Conservation (phyloP, 2,797 vertebrate species). For the Sebastes vulpes region DNA sequence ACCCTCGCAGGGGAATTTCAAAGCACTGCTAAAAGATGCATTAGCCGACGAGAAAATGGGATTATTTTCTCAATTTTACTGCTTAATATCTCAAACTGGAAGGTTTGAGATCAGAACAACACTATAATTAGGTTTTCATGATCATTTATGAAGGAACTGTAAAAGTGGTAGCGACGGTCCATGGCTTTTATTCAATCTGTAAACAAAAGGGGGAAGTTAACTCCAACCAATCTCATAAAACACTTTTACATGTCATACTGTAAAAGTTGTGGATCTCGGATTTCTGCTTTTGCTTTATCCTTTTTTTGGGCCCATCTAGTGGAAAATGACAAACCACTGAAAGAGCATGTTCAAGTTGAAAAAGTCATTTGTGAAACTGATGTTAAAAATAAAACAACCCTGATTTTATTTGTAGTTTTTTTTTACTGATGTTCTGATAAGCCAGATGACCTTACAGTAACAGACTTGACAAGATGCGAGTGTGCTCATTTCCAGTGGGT, state of each 20-base stretch:
- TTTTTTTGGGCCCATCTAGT: neutral
- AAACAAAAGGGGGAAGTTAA: constrained; percentile 7
- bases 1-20: constrained; percentile 50
- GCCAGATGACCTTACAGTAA: neutral
- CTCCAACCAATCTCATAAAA: neutral
- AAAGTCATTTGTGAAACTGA: neutral
- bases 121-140: constrained; percentile 34
- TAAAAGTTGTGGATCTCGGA: neutral
- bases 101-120: constrained; percentile 36
- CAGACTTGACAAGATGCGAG: neutral
- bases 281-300: neutral
- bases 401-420: neutral
- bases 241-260: neutral
- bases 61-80: constrained; percentile 49
- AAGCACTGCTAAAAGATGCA: constrained; percentile 58
- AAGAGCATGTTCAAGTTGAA: neutral
- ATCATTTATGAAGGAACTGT: constrained; percentile 5
- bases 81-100: constrained; percentile 39
- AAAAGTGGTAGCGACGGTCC: neutral
- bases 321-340: neutral
- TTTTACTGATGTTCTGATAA: neutral
- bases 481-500: neutral
- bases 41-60: constrained; percentile 51
- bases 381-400: neutral
- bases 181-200: neutral